phyloP scores from a whole-genome alignment of 2,113 vertebrate genomes.

The Typhlomys cinereus region DNA sequence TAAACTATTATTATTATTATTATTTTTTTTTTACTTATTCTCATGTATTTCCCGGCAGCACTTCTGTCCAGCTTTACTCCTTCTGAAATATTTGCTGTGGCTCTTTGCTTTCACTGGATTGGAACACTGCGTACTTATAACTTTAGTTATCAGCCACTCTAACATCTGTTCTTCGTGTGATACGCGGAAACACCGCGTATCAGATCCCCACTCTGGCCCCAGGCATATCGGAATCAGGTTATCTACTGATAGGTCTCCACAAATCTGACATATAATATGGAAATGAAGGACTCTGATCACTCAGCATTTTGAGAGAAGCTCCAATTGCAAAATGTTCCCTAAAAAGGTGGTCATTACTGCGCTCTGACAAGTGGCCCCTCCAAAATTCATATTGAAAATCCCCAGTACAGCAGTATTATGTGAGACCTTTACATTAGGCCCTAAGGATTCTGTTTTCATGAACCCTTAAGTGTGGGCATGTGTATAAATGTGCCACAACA shows the following conservation, averaged over 20 bases:
- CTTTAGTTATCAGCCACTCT: background rate
- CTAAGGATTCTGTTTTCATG: background rate
- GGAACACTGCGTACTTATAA: background rate
- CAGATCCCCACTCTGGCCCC: background rate
- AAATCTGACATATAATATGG: background rate
- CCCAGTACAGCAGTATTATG: background rate
- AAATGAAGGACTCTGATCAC: background rate
- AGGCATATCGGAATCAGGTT: background rate
- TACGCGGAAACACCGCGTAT: background rate
- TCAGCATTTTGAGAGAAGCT: background rate
- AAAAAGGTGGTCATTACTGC: background rate
- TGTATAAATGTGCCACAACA: too few relatives aligned
- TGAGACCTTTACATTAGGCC: background rate
- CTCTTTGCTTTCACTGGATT: background rate
- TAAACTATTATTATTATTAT: background rate
- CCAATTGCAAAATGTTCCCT: background rate
- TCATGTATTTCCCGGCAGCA: background rate
- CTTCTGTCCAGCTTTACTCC: background rate
- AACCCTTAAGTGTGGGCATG: too few relatives aligned
- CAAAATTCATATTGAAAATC: background rate
- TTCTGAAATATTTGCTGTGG: slow-evolving; percentile 7
- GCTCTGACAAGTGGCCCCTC: background rate
- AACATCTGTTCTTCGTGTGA: background rate
- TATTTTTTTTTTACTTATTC: background rate
- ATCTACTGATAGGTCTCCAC: background rate